phyloP scores from a whole-genome alignment of 2,888 invertebrate genomes.

The Trichopria drosophilae region DNA sequence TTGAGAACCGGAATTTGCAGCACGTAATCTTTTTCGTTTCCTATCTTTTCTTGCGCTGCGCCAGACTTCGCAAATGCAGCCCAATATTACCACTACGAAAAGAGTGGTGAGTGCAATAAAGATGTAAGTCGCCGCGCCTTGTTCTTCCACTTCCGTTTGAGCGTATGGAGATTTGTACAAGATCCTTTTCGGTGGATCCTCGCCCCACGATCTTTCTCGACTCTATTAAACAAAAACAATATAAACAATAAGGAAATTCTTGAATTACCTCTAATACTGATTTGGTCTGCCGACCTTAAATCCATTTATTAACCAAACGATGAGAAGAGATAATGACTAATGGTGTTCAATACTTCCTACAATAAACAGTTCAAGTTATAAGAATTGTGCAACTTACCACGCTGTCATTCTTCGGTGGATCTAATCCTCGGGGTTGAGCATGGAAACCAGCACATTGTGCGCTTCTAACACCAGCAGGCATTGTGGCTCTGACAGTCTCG shows the following conservation, averaged over 20 bases:
- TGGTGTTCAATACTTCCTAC: not conserved
- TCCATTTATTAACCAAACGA: not conserved
- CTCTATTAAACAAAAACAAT: slow-evolving; percentile 60
- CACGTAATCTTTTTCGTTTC: slow-evolving; percentile 40
- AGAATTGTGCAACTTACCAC: slow-evolving; percentile 53
- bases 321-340: too few species aligned
- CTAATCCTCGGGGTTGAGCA: slow-evolving; percentile 51
- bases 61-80: slow-evolving; percentile 71
- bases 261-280: too few species aligned
- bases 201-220: slow-evolving; percentile 80
- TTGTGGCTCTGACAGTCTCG: slow-evolving; percentile 84
- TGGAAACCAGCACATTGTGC: slow-evolving; percentile 82
- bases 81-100: slow-evolving; percentile 71
- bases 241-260: not conserved
- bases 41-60: slow-evolving; percentile 51
- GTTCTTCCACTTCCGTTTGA: slow-evolving; percentile 75
- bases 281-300: not conserved
- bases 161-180: slow-evolving; percentile 76
- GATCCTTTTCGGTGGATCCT: slow-evolving; percentile 77
- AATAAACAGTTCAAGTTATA: not conserved
- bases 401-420: slow-evolving; percentile 60
- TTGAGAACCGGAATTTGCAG: slow-evolving; percentile 40
- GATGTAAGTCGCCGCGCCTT: slow-evolving; percentile 75
- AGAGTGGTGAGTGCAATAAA: slow-evolving; percentile 78
- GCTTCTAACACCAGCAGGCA: slow-evolving; percentile 78